Base-by-base conservation (phyloP, 30 jellyfish, hydroid and myxozoan species). In the Sanderia malayensis region DNA sequence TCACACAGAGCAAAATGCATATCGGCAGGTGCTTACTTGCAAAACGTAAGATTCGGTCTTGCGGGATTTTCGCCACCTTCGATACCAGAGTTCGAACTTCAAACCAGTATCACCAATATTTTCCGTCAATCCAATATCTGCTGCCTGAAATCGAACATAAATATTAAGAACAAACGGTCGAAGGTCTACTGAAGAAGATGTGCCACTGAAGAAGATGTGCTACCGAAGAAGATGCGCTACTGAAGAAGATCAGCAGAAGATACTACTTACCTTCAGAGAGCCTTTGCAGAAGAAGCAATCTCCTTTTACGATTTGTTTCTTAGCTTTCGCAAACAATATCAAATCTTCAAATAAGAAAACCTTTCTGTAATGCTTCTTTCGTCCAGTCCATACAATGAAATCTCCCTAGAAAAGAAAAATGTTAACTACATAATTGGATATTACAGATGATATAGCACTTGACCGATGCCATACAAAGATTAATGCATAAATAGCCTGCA, bases 31-130 rank as follows among this genome's bases (percentile, higher is more conserved):
- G 23, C 47, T 45, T 25, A 86, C 96, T 88, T 90, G 97, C 3
- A 90, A 64, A n/a, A 90, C 85, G 79, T 47, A 90, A 13, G 94
- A 79, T 49, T 90, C 94, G 4, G 77, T 62, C 23, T 75, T 82
- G 58, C 74, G 75, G 22, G 89, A 76, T 64, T 82, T 82, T 30
- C 94, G 81, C 97, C 97, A 90, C 24, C 97, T 70, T 22, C 97
- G 95, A 61, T 90, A 90, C 97, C 97, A 90, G 3, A 90, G 74
- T 45, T 90, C 97, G 53, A 82, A 90, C 28, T 78, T 74, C 22
- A 83, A 55, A 22, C 97, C 97, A 59, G 86, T 90, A 7, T 82
- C 95, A 4, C 97, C 97, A 60, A 90, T 84, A 65, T 90, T 90
- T 57, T 84, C 96, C 11, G 97, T 90, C 63, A 90, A 61, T 17